Percentiles rank a stretch among this genome's conserved stretches.
These are phyloP conservation scores for Steinernema scapterisci DNA, from an alignment of 2,888 invertebrate species.

Conservation along the genomic window DNA sequence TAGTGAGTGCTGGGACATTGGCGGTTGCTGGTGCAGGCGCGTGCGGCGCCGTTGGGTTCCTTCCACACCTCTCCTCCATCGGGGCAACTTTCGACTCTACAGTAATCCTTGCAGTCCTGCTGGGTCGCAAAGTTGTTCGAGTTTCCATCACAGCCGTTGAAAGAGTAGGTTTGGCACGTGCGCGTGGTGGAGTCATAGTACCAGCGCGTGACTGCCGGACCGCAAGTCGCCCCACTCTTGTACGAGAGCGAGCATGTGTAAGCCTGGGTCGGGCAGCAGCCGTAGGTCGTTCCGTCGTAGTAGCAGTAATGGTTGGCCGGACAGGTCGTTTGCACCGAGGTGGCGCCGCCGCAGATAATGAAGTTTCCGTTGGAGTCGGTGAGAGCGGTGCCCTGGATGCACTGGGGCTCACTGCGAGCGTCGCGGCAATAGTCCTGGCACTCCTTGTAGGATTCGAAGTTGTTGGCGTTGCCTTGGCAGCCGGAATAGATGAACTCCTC, in stretches of 20 bases:
- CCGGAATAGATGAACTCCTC: conserved; percentile 67
- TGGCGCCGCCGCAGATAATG: conserved; percentile 63
- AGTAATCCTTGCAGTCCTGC: conserved; percentile 67
- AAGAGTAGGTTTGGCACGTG: conserved; percentile 60
- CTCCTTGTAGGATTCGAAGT: conserved; percentile 66
- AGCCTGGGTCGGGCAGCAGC: conserved; percentile 49
- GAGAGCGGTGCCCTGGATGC: conserved; percentile 66
- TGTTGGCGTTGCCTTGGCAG: conserved; percentile 65
- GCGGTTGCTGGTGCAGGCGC: conserved; percentile 63
- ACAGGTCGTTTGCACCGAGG: conserved; percentile 58
- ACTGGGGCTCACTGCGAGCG: conserved; percentile 64
- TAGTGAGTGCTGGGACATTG: conserved; percentile 66
- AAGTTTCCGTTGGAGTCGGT: conserved; percentile 67
- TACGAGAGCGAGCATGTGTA: conserved; percentile 66
- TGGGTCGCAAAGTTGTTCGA: conserved; percentile 63
- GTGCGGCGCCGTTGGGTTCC: conserved; percentile 63
- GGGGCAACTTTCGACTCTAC: conserved; percentile 66
- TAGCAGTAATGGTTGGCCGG: conserved; percentile 67
- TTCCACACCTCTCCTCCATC: conserved; percentile 67
- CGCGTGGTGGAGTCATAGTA: conserved; percentile 58
- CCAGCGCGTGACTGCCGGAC: conserved; percentile 67
- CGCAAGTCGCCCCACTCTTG: conserved; percentile 65
- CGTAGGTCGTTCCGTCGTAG: conserved; percentile 67
- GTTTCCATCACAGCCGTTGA: conserved; percentile 68
- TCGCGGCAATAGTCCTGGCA: conserved; percentile 67